Base-by-base conservation (phyloP, 2,888 invertebrate species). In the Tubulanus polymorphus region DNA sequence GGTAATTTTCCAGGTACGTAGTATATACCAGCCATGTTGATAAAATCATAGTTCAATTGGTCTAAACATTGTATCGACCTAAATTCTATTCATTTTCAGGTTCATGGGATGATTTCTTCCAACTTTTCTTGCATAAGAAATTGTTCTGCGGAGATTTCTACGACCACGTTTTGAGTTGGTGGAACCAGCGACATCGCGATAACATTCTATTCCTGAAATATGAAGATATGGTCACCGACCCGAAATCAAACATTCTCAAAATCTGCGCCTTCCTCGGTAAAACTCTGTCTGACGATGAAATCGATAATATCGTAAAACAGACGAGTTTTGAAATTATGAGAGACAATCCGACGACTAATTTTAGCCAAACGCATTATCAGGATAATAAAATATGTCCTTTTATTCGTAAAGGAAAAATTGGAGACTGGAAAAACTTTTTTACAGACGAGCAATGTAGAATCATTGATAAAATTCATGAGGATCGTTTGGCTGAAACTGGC, bases 401-500 rank as follows among this genome's bases (percentile, higher is more conserved):
- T 50, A 35, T 56, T 5, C 37, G 56, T 18, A 54, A 54, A 72
- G 90, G 90, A 0, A 83, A 86, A 74, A 85, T 89, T 25, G 89
- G 89, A 0, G 89, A 89, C 65, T 89, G 88, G 89, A 85, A 84
- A 67, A 88, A 89, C 74, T 84, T 87, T 58, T 88, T 91, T 85
- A 84, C 85, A 1, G 83, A 84, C 1, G 87, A 88, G 67, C 79
- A 89, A 64, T 86, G 87, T 0, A 77, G 82, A 48, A 81, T 83
- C 63, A 88, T 91, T 69, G 88, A 90, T 71, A 79, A 83, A 37
- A 26, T 70, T 6, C 66, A 64, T 46, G 46, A 54, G 26, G 45
- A 56, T 29, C 53, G 54, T 37, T 60, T 70, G 60, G 35, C 37
- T n/a, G 30, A 37, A 1, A 37, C 55, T 29, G 56, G 35, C n/a